A percentile compares a stretch with the other conserved stretches of the same genome.
Conservation (phyloP, 2,888 invertebrate species). For the Liodrosophila aerea region DNA sequence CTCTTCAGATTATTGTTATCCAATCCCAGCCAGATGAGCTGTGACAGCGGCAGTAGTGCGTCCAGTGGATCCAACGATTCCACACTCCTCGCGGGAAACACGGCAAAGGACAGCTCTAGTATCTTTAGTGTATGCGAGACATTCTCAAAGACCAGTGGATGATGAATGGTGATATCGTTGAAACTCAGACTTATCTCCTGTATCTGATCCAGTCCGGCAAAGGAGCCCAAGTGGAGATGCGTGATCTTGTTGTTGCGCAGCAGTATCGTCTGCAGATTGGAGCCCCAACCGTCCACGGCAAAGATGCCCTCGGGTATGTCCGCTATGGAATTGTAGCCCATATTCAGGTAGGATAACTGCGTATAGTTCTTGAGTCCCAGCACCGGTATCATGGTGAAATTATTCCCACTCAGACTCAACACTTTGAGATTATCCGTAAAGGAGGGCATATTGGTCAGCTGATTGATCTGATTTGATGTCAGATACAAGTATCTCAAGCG, state of each 20-base stretch:
- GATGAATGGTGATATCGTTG: constrained; percentile 92
- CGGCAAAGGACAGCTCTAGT: constrained; percentile 92
- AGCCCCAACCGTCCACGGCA: constrained; percentile 87
- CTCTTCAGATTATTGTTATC: constrained; percentile 93
- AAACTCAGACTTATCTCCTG: constrained; percentile 95
- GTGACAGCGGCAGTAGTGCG: constrained; percentile 88
- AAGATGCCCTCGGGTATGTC: constrained; percentile 91
- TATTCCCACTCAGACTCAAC: constrained; percentile 91
- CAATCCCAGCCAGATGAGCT: constrained; percentile 91
- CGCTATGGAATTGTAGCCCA: constrained; percentile 93
- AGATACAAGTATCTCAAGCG: constrained; percentile 91
- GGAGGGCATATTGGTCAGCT: constrained; percentile 85
- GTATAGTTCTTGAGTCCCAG: constrained; percentile 88
- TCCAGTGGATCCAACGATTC: constrained; percentile 87
- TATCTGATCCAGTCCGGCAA: constrained; percentile 88
- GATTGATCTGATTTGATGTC: constrained; percentile 89
- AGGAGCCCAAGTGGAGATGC: constrained; percentile 87
- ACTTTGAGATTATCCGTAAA: constrained; percentile 86
- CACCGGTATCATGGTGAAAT: constrained; percentile 88
- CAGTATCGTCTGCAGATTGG: constrained; percentile 90
- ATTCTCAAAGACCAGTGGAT: constrained; percentile 90
- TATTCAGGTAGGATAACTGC: constrained; percentile 91
- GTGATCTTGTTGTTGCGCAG: constrained; percentile 93
- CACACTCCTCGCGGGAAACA: constrained; percentile 85
- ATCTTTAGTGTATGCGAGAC: constrained; percentile 90